These are phyloP conservation scores for Mugil cephalus DNA, from an alignment of 2,113 vertebrate genomes.

Conservation along the genomic window DNA sequence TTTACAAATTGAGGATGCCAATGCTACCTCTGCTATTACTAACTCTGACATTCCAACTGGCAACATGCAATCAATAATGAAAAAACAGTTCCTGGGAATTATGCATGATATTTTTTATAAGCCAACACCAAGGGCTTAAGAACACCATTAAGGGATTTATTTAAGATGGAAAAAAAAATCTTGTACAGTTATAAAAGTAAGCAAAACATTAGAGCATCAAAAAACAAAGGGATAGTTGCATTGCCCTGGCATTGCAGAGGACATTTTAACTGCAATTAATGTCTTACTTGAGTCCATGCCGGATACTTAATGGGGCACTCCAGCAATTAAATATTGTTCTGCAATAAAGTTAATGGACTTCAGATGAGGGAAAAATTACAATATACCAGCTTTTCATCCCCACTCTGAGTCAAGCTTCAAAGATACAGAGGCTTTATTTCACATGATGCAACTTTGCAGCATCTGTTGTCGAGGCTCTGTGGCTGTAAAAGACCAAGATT, in stretches of 20 bases:
- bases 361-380: constrained; percentile 1
- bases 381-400: not conserved
- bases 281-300: not conserved
- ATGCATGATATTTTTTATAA: not conserved
- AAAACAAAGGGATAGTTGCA: not conserved
- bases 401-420: not conserved
- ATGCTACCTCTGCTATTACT: not conserved
- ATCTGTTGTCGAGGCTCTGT: no score
- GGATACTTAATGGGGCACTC: constrained; percentile 2
- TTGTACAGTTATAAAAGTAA: not conserved
- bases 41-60: not conserved
- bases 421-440: not conserved
- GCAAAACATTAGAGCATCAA: not conserved
- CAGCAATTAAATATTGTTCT: not conserved
- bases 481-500: not conserved
- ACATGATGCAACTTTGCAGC: no score
- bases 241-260: not conserved
- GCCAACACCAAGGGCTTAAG: not conserved
- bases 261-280: not conserved
- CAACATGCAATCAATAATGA: not conserved
- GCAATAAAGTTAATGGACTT: constrained; percentile 3
- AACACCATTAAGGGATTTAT: constrained; percentile 3
- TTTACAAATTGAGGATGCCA: not conserved
- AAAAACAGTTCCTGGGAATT: not conserved
- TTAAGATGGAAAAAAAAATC: constrained; percentile 11